phyloP scores from a whole-genome alignment of 2,113 vertebrate genomes.

The Fulica atra region DNA sequence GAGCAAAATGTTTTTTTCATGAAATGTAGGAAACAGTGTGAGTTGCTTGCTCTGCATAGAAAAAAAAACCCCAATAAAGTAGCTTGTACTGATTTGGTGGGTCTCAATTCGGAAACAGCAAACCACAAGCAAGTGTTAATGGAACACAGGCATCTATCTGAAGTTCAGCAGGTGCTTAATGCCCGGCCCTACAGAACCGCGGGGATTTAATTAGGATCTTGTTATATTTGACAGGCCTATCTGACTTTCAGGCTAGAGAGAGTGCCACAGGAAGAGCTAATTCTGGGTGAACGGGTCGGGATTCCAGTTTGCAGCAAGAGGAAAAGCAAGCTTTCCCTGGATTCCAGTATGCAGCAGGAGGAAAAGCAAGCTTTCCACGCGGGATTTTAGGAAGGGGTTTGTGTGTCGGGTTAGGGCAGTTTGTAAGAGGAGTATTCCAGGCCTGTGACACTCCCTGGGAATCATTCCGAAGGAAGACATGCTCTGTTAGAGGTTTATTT shows the following conservation, averaged over 20 bases:
- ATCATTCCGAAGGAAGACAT: neutral
- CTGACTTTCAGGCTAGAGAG: neutral
- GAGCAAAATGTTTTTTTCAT: neutral
- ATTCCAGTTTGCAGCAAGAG: neutral
- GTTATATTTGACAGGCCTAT: conserved; percentile 8
- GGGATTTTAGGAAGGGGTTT: neutral
- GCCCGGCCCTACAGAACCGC: conserved; percentile 17
- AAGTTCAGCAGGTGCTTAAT: conserved; percentile 43
- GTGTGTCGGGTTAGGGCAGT: neutral
- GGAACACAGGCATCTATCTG: neutral
- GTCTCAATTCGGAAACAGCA: neutral
- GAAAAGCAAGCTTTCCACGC: neutral
- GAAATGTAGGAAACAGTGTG: neutral
- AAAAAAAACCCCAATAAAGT: neutral
- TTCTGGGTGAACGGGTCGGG: neutral
- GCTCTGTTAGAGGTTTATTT: neutral
- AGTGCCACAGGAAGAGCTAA: neutral
- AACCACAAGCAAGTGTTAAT: conserved; percentile 9
- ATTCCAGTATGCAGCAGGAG: neutral
- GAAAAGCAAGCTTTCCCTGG: neutral
- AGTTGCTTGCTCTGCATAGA: neutral
- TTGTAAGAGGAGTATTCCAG: neutral
- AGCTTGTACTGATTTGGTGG: neutral
- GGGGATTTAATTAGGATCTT: conserved; percentile 39
- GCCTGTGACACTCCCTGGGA: neutral